Conservation (phyloP, 2,113 vertebrate genomes). For the Corythaeola cristata region DNA sequence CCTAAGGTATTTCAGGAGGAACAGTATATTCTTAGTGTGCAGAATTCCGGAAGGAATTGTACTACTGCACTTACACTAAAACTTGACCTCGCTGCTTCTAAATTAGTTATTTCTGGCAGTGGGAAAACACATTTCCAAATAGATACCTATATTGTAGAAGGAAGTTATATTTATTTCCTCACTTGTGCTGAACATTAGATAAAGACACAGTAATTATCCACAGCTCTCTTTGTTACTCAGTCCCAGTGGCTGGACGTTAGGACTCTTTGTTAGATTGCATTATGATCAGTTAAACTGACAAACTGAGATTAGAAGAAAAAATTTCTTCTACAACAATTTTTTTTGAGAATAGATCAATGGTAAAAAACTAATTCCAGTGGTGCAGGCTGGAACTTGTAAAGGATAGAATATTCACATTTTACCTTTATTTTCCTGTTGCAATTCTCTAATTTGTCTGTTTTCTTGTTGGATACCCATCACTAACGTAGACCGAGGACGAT, state of each 20-base stretch:
- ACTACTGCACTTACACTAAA: background rate
- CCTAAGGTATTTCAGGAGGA: background rate
- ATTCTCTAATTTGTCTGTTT: constrained; percentile 93
- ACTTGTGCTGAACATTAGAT: background rate
- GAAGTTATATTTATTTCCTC: background rate
- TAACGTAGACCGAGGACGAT: constrained; percentile 92
- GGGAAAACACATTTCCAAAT: background rate
- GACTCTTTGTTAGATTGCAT: background rate
- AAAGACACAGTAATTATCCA: background rate
- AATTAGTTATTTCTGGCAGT: background rate
- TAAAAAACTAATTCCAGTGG: background rate
- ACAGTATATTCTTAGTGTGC: background rate
- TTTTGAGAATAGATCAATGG: background rate
- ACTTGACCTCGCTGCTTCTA: background rate
- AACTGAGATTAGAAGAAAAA: background rate
- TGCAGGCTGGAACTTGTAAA: background rate
- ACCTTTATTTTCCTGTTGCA: constrained; percentile 99
- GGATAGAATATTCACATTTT: background rate
- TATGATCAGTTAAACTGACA: background rate
- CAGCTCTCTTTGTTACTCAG: background rate
- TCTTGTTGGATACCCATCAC: constrained; percentile 98
- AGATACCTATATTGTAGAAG: background rate
- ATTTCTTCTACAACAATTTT: background rate
- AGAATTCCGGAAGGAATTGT: background rate
- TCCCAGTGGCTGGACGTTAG: background rate